Evolutionary conservation across 2,797 vertebrate genomes (phyloP), one percentile per base, ranked within the genome.

Genomic region (Gorsachius magnificus): DNA sequence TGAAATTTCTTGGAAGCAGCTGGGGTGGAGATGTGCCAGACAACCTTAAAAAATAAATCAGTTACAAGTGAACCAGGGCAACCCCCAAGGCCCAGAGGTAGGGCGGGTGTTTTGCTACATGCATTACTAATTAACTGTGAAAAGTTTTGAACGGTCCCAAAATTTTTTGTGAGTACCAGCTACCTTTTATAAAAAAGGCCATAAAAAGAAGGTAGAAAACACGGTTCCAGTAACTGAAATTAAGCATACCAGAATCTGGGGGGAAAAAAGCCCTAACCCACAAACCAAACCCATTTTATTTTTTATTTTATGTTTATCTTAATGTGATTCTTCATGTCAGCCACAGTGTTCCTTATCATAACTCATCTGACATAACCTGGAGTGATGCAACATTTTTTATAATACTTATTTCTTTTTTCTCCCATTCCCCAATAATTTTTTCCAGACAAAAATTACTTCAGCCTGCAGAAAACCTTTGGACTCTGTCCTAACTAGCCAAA

Each of bases 81-180:
- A 95, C 85, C 95, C 93, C 96, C 83, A 96, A 94, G 87, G 97
- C 95, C 95, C 96, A 97, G 94, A 95, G 89, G 95, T 91, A 97
- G 96, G 96, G 95, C 28, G 96, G 95, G 96, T 97, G 96, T 97
- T 97, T 97, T 96, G 95, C 93, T 97, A 96, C 94, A 97, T 87
- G 94, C 95, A 90, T 97, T 97, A 97, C 96, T 97, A 97, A 97
- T 97, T 97, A 97, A 95, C 97, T 97, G 96, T 97, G 97, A 97
- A 97, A 97, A 97, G 95, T 97, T 97, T 95, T 95, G 92, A 97
- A 79, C 2, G 13, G 87, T 95, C 94, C 94, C 95, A 95, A 95
- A 89, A 33, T 95, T 89, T 93, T 96, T 94, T 96, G 79, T 91
- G 83, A 96, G 96, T 87, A 93, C 93, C 93, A 97, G 90, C 96